phyloP scores from a whole-genome alignment of 1,140 invertebrate genomes.

The Aphis craccivora region DNA sequence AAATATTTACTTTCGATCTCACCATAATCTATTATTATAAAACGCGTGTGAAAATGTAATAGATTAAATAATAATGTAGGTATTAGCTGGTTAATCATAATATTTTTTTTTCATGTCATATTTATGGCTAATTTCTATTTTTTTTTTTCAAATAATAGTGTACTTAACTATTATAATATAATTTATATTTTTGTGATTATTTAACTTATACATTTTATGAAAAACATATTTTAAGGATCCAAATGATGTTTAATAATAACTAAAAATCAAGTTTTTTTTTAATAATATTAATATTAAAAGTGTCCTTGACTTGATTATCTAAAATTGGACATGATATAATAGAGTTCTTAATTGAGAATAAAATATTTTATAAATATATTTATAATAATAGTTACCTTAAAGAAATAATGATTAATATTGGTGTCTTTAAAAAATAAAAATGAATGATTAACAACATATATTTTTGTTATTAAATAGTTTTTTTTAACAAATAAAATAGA shows the following conservation, averaged over 20 bases:
- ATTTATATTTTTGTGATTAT: background rate
- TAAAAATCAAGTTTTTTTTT: background rate
- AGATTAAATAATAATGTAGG: background rate
- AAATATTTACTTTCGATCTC: background rate
- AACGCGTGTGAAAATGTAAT: background rate
- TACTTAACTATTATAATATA: background rate
- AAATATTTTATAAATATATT: background rate
- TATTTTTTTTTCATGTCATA: background rate
- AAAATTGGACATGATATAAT: background rate
- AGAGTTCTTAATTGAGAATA: background rate
- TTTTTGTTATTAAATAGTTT: background rate
- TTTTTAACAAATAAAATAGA: background rate
- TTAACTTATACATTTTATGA: background rate
- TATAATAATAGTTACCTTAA: too few relatives aligned
- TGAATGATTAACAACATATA: background rate
- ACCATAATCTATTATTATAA: background rate
- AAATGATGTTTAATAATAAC: background rate
- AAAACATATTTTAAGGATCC: background rate
- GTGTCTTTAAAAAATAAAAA: background rate
- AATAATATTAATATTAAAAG: background rate
- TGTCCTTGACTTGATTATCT: fast-evolving
- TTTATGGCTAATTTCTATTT: background rate
- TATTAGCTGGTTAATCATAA: background rate
- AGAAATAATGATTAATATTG: too few relatives aligned
- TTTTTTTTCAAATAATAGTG: background rate